Evolutionary conservation across 2,797 vertebrate species (phyloP).

Genomic region (Sebastes hopkinsi): DNA sequence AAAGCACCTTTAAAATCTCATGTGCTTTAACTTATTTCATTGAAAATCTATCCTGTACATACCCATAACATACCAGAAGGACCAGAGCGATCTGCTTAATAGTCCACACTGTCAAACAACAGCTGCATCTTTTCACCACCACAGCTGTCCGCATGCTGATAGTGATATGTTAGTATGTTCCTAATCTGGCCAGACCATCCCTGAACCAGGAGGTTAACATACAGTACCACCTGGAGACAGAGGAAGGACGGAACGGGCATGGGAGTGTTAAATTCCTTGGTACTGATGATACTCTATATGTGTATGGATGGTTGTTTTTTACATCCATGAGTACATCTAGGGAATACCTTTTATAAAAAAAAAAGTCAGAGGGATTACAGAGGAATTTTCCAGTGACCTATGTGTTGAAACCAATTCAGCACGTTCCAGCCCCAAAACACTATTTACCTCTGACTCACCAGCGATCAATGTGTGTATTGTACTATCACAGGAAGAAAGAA

Average conservation of each 20-base stretch:
- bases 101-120: background rate
- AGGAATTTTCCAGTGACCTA: conserved; percentile 16
- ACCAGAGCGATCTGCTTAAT: background rate
- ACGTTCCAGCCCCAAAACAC: background rate
- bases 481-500: background rate
- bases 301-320: conserved; percentile 8
- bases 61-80: background rate
- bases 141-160: conserved; percentile 29
- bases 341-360: background rate
- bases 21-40: background rate
- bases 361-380: background rate
- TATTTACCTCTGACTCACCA: conserved; percentile 10
- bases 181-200: conserved; percentile 23
- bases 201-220: conserved; percentile 5
- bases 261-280: background rate
- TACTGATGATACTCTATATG: background rate
- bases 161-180: conserved; percentile 13
- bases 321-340: background rate
- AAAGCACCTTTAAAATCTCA: background rate
- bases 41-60: background rate
- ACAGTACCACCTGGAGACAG: conserved; percentile 60
- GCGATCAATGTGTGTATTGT: background rate
- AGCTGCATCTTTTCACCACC: conserved; percentile 38
- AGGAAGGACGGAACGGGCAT: background rate
- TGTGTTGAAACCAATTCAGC: background rate